Conservation (phyloP, 2,888 invertebrate genomes). For the Prosopocoilus inquinatus region DNA sequence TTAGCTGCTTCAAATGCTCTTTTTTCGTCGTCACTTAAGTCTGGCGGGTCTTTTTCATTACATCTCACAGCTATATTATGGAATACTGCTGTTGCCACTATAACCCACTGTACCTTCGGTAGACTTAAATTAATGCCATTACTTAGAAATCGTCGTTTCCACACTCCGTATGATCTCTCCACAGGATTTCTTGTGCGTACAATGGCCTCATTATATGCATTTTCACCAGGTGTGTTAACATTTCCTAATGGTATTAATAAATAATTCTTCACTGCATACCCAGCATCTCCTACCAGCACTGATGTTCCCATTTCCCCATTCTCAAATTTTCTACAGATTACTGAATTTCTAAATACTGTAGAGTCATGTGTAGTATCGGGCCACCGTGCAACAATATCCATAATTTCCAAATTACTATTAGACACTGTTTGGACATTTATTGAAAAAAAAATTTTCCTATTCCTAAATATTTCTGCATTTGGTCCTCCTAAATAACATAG, state of each 20-base stretch:
- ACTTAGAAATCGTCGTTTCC: background rate
- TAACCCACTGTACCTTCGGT: background rate
- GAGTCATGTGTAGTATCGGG: conserved; percentile 32
- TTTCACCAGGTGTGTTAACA: background rate
- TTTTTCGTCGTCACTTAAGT: too few relatives aligned
- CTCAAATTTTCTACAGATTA: conserved; percentile 20
- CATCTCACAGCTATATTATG: background rate
- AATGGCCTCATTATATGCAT: background rate
- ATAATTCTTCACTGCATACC: background rate
- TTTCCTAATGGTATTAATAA: background rate
- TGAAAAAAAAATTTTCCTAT: background rate
- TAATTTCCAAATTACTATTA: conserved; percentile 25
- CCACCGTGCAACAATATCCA: conserved; percentile 27
- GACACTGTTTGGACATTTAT: background rate
- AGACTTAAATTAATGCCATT: background rate
- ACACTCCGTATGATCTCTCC: background rate
- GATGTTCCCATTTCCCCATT: conserved; percentile 18
- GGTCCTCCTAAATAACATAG: conserved; percentile 7
- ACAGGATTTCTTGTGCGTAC: background rate
- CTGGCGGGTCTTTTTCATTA: background rate
- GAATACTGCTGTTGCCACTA: background rate
- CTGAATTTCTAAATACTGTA: conserved; percentile 25
- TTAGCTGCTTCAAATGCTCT: too few relatives aligned
- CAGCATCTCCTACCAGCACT: conserved; percentile 27
- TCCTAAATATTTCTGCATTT: conserved; percentile 26